Conservation (phyloP, 2,888 invertebrate species). For the Sycophila texana region DNA sequence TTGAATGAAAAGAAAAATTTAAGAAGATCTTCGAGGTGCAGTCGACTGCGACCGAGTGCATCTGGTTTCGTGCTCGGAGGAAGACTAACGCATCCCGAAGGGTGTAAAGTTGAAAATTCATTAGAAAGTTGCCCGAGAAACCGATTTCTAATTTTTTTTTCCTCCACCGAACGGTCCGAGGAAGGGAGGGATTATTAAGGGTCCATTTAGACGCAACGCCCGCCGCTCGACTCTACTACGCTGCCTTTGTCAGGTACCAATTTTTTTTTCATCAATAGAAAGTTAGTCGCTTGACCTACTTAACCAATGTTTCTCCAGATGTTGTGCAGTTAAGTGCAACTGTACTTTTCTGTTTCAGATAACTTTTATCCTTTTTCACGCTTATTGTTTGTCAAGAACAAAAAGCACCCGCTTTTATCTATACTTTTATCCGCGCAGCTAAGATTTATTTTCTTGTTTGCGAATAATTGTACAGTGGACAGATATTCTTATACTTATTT, state of each 20-base stretch:
- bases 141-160: slow-evolving; percentile 63
- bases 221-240: not conserved
- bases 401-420: too few relatives aligned
- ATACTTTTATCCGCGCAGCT: too few relatives aligned
- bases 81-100: not conserved
- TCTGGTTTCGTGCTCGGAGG: too few relatives aligned
- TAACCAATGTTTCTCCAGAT: slow-evolving; percentile 11
- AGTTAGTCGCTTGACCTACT: slow-evolving; percentile 54
- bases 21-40: too few relatives aligned
- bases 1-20: too few relatives aligned
- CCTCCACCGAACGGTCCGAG: not conserved
- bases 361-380: not conserved
- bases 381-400: too few relatives aligned
- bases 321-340: slow-evolving; percentile 15
- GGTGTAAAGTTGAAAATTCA: slow-evolving; percentile 41
- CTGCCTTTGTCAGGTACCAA: slow-evolving; percentile 54
- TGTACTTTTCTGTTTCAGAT: slow-evolving; percentile 11
- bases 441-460: too few relatives aligned
- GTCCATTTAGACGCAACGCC: not conserved
- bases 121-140: slow-evolving; percentile 60
- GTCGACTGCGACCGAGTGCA: too few relatives aligned
- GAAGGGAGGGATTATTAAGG: slow-evolving; percentile 40
- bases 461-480: too few relatives aligned
- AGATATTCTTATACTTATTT: too few relatives aligned
- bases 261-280: slow-evolving; percentile 62